Conservation (phyloP, 37 sponge, comb jelly and placozoan genomes). For the Tethya wilhelma region DNA sequence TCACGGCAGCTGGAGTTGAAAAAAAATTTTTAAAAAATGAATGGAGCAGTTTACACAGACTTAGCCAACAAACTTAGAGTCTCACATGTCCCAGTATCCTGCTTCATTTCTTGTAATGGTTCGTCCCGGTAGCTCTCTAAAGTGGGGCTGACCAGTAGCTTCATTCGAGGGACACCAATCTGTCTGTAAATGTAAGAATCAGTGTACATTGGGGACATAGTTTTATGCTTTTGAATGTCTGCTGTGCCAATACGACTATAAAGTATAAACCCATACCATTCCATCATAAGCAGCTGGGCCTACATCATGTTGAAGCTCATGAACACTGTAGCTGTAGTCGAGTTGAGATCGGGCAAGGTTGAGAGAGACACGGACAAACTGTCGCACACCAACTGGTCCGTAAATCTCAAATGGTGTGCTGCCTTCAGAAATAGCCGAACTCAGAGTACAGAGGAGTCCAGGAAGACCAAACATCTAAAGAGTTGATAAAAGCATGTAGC, state of each 20-base stretch:
- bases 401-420: slow-evolving; percentile 73
- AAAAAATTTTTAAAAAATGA: too few species aligned
- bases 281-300: slow-evolving; percentile 57
- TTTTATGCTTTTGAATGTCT: not conserved
- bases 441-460: slow-evolving; percentile 88
- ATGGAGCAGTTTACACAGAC: not conserved
- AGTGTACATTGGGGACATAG: not conserved
- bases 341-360: slow-evolving; percentile 79
- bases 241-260: not conserved
- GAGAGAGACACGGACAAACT: slow-evolving; percentile 70
- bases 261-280: slow-evolving; percentile 32
- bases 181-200: not conserved
- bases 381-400: slow-evolving; percentile 86
- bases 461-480: slow-evolving; percentile 86
- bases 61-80: not conserved
- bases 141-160: slow-evolving; percentile 29
- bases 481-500: not conserved
- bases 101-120: slow-evolving; percentile 19
- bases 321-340: slow-evolving; percentile 68
- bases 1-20: slow-evolving; percentile 53
- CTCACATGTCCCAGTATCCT: slow-evolving; percentile 67
- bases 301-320: slow-evolving; percentile 73
- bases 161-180: slow-evolving; percentile 42
- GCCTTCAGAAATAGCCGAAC: slow-evolving; percentile 39
- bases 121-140: slow-evolving; percentile 34